phyloP scores from a whole-genome alignment of 2,113 vertebrate species.

The Ahaetulla prasina region DNA sequence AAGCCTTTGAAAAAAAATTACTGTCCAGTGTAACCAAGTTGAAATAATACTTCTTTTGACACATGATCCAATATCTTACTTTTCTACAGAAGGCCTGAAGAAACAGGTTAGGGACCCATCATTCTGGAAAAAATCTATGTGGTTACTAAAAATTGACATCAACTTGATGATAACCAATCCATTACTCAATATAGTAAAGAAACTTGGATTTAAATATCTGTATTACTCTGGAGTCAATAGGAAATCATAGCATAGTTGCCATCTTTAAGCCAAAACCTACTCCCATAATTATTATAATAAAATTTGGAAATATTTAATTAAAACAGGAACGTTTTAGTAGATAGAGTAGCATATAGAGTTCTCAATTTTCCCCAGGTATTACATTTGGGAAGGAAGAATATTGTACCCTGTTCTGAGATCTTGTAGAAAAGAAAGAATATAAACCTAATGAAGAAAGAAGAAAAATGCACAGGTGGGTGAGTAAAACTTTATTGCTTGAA shows the following conservation, averaged over 20 bases:
- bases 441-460: background rate
- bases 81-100: too few relatives aligned
- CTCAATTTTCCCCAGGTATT: background rate
- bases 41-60: too few relatives aligned
- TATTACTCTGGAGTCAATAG: background rate
- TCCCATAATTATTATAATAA: background rate
- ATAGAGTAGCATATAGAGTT: background rate
- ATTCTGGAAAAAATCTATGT: too few relatives aligned
- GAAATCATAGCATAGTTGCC: background rate
- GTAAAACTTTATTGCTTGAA: background rate
- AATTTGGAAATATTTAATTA: background rate
- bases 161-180: background rate
- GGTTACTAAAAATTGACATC: background rate
- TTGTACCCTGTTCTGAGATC: too few relatives aligned
- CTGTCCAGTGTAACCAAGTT: too few relatives aligned
- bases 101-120: too few relatives aligned
- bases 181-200: background rate
- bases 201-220: background rate
- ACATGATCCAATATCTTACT: too few relatives aligned
- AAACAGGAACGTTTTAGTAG: background rate
- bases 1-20: too few relatives aligned
- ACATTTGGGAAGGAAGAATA: background rate
- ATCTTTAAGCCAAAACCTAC: background rate
- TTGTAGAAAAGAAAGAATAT: background rate
- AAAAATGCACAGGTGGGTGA: background rate